Percentiles rank a stretch among this genome's conserved stretches.
These are phyloP conservation scores for Eutolmus rufibarbis DNA, from an alignment of 2,888 invertebrate species.

Conservation along the genomic window DNA sequence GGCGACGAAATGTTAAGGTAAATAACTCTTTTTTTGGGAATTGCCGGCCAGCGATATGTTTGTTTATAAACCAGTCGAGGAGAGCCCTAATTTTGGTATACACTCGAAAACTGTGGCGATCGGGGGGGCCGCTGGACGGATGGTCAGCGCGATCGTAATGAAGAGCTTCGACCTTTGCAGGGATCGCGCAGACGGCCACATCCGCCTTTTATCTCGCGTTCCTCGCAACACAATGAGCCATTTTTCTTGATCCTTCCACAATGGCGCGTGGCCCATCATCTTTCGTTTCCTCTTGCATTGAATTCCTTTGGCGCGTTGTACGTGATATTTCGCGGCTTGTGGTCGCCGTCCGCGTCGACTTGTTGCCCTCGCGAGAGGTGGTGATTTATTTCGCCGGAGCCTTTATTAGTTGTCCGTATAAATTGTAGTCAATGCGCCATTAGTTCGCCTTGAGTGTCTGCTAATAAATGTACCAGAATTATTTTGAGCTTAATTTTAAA, in stretches of 20 bases:
- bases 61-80: conserved; percentile 11
- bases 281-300: conserved; percentile 30
- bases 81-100: conserved; percentile 21
- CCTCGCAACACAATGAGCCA: conserved; percentile 36
- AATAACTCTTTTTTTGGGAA: conserved; percentile 30
- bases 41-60: conserved; percentile 1
- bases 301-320: conserved; percentile 17
- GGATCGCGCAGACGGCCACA: conserved; percentile 17
- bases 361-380: conserved; percentile 21
- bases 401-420: conserved; percentile 38
- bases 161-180: conserved; percentile 35
- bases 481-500: conserved; percentile 34
- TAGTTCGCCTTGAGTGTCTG: conserved; percentile 28
- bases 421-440: conserved; percentile 34
- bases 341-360: not conserved
- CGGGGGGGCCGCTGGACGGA: not conserved
- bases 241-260: conserved; percentile 41
- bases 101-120: not conserved
- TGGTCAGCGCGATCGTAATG: conserved; percentile 15
- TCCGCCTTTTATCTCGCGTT: conserved; percentile 34
- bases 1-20: conserved; percentile 37
- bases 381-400: conserved; percentile 32
- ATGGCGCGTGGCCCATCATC: conserved; percentile 44
- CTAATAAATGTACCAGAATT: conserved; percentile 31
- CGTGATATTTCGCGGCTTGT: conserved; percentile 30